phyloP scores from a whole-genome alignment of 53 echinoderm and acorn worm genomes.

The Arbacia lixula region DNA sequence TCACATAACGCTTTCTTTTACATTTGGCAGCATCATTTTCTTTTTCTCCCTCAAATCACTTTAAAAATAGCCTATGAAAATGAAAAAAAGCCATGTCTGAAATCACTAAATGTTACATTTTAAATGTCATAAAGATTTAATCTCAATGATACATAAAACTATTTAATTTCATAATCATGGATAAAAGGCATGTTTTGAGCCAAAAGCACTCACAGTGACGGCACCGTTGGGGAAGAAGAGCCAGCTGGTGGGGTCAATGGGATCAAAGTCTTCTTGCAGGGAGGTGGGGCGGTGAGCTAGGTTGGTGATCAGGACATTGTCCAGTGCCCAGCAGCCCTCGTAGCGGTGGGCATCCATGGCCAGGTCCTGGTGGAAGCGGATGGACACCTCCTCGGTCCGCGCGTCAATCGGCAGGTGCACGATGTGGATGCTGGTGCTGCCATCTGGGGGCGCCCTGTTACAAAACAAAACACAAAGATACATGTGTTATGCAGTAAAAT shows the following conservation, averaged over 20 bases:
- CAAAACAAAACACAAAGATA: too few relatives aligned
- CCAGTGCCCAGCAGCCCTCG: conserved; percentile 94
- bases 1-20: too few relatives aligned
- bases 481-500: too few relatives aligned
- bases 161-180: too few relatives aligned
- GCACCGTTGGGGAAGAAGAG: conserved; percentile 88
- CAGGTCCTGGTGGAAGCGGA: conserved; percentile 90
- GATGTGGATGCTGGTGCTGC: conserved; percentile 82
- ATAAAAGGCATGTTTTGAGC: too few relatives aligned
- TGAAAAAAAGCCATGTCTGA: too few relatives aligned
- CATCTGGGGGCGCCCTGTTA: conserved; percentile 76
- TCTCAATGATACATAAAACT: too few relatives aligned
- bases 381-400: conserved; percentile 75
- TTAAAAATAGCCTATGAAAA: too few relatives aligned
- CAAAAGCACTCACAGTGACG: conserved; percentile 77
- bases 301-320: conserved; percentile 85
- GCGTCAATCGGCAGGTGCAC: conserved; percentile 88
- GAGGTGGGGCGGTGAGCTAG: conserved; percentile 69
- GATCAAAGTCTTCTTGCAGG: conserved; percentile 86
- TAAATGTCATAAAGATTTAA: too few relatives aligned
- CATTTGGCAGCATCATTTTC: too few relatives aligned
- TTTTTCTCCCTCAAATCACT: too few relatives aligned
- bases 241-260: conserved; percentile 82
- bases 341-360: conserved; percentile 83
- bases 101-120: too few relatives aligned